Evolutionary conservation across 2,797 vertebrate species (phyloP), one percentile per base, ranked within the genome.

Genomic region (Cryptoprocta ferox): DNA sequence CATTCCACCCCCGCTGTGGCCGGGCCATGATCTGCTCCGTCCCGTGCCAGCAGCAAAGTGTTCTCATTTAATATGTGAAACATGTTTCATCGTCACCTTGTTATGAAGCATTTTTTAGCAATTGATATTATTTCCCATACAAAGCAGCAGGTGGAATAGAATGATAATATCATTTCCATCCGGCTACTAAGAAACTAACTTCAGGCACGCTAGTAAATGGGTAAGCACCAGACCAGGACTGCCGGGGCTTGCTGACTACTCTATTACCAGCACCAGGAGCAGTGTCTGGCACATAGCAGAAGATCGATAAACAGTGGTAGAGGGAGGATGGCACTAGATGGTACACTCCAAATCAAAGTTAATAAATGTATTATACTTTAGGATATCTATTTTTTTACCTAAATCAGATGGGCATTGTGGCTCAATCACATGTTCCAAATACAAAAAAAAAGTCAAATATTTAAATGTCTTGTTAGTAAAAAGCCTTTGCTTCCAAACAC

Each of bases 401-500:
- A 66, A 88, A 35, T 35, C 42, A 86, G 10, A 70, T 11, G n/a
- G 82, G n/a, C 16, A 56, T 2, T 61, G 5, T 85, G 24, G 56
- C n/a, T 82, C 56, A n/a, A 53, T 0, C 30, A 18, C 59, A 91
- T 24, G 78, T 18, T 87, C 37, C 56, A 65, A 63, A 45, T 2
- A 68, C 12, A 3, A 26, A 37, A 18, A 66, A 39, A 21, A 48
- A 59, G 15, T 18, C 8, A n/a, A 37, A 61, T 37, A 80, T 61
- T 61, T 81, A 66, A 96, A 68, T 39, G 63, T n/a, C 79, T 87
- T 65, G 5, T 92, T 81, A 82, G 35, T 16, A 24, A 50, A 89
- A 78, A 90, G 4, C 1, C 83, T 91, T 65, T 32, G 68, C 88
- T 96, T 94, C 53, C 39, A 66, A 89, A 89, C 39, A 83, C 83